A percentile compares a stretch with the other conserved stretches of the same genome.
Conservation (phyloP, 2,113 vertebrate species). For the Lamprotornis superbus region DNA sequence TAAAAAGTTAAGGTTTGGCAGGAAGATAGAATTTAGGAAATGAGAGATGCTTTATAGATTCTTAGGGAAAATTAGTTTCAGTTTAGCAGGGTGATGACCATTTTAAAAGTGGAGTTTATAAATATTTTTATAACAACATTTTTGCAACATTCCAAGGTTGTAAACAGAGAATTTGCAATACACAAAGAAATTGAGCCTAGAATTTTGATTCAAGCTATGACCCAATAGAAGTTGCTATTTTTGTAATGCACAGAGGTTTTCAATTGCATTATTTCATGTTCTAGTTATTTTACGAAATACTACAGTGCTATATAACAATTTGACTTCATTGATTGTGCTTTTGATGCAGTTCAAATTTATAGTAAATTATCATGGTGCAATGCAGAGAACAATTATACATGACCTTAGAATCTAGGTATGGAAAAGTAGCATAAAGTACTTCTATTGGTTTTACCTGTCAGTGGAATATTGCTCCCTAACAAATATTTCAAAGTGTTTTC, state of each 20-base stretch:
- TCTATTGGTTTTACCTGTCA: neutral
- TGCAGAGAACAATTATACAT: neutral
- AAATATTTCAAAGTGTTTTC: neutral
- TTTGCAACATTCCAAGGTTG: neutral
- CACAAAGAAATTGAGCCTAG: neutral
- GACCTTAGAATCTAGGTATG: neutral
- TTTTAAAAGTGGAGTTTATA: neutral
- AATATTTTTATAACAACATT: neutral
- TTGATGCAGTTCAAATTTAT: neutral
- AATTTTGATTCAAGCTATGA: neutral
- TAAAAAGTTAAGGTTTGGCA: neutral
- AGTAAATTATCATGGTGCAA: neutral
- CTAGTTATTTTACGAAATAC: neutral
- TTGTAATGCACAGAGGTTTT: neutral
- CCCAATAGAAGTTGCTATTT: neutral
- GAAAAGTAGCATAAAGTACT: neutral
- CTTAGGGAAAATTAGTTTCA: neutral
- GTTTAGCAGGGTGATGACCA: neutral
- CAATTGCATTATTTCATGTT: neutral
- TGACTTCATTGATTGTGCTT: neutral
- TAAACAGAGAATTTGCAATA: neutral
- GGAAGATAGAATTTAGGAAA: neutral
- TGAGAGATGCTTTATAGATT: neutral
- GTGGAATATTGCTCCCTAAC: neutral
- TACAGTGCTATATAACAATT: neutral